Conservation (phyloP, 2,888 invertebrate genomes). For the Elegia similella region DNA sequence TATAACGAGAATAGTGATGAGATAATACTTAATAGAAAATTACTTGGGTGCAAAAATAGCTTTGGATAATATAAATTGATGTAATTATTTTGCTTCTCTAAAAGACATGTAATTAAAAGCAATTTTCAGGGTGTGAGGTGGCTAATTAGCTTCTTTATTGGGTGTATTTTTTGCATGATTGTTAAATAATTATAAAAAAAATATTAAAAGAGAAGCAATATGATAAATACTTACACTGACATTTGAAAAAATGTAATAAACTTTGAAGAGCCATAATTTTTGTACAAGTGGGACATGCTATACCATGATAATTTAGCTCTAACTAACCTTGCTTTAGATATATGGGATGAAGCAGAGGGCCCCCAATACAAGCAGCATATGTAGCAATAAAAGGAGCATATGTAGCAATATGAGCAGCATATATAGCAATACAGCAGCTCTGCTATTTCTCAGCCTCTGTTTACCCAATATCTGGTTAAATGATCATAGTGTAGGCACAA, state of each 20-base stretch:
- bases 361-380: too few species aligned
- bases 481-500: too few species aligned
- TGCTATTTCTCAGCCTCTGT: too few species aligned
- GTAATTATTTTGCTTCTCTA: slow-evolving; percentile 10
- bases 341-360: too few species aligned
- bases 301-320: too few species aligned
- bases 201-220: not conserved
- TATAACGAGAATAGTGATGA: slow-evolving; percentile 1
- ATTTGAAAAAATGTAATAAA: not conserved
- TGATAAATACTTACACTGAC: not conserved
- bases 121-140: slow-evolving; percentile 3
- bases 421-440: too few species aligned
- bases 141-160: not conserved
- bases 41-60: slow-evolving; percentile 2
- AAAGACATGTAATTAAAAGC: slow-evolving; percentile 6
- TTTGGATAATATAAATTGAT: slow-evolving; percentile 2
- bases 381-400: too few species aligned
- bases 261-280: not conserved
- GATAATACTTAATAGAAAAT: slow-evolving; percentile 2
- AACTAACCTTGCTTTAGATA: too few species aligned
- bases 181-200: not conserved
- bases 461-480: too few species aligned
- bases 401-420: too few species aligned
- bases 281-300: not conserved
- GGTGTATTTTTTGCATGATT: not conserved